phyloP scores from a whole-genome alignment of 2,888 invertebrate species.

The Eutolmus rufibarbis region DNA sequence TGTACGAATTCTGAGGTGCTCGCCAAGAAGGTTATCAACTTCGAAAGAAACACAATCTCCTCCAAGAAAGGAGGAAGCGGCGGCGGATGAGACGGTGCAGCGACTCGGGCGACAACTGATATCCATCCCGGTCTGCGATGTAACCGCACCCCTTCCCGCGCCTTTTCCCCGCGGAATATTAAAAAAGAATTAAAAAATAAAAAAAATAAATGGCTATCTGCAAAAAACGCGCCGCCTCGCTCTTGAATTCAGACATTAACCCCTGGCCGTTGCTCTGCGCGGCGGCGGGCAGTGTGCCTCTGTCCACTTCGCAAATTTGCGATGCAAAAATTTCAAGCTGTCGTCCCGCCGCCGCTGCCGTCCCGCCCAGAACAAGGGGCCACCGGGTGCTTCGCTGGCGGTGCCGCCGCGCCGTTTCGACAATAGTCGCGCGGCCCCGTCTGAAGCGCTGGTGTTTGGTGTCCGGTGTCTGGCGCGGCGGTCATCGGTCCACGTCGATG shows the following conservation, averaged over 20 bases:
- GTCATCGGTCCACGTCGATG: not conserved
- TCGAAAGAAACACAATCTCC: not conserved
- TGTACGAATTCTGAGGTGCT: not conserved
- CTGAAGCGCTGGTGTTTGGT: not conserved
- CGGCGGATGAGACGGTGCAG: not conserved
- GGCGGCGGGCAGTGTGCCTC: not conserved
- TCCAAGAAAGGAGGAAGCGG: not conserved
- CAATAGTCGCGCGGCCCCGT: not conserved
- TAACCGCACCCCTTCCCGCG: not conserved
- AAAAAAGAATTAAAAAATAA: not conserved
- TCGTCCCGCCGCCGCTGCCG: not conserved
- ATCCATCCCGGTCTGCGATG: not conserved
- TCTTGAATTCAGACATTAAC: not conserved
- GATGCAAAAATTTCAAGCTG: not conserved
- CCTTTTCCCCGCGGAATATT: not conserved
- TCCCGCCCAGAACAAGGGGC: not conserved
- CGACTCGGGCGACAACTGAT: not conserved
- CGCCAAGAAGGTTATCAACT: not conserved
- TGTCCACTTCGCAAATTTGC: not conserved
- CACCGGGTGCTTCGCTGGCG: not conserved
- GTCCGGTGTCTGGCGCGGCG: not conserved
- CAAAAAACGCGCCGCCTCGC: not conserved
- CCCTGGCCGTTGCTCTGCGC: not conserved
- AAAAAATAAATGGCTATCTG: not conserved
- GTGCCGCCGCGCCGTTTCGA: not conserved